Conservation (phyloP, 2,113 vertebrate genomes). For the Machaerirhynchus nigripectus region DNA sequence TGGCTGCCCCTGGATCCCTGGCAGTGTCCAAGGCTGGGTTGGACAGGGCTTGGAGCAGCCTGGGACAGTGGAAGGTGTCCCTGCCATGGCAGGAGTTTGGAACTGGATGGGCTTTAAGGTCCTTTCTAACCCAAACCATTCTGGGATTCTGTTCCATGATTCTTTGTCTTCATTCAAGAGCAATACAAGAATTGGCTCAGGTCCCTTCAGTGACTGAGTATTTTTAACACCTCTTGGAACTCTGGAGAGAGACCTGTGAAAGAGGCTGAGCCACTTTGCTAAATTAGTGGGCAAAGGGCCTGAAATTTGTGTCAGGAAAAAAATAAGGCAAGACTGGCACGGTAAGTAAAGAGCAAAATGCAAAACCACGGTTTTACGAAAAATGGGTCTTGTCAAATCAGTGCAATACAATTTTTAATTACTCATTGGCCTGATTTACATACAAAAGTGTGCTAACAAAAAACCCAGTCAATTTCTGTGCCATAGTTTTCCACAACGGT, state of each 20-base stretch:
- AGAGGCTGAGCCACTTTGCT: not conserved
- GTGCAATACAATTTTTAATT: not conserved
- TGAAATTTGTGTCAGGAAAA: not conserved
- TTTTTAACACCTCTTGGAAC: not conserved
- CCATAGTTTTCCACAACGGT: not conserved
- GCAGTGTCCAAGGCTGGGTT: accelerated
- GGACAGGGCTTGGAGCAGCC: accelerated
- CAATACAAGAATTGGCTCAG: not conserved
- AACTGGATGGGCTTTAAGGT: not conserved
- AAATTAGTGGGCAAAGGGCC: not conserved
- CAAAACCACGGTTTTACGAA: not conserved
- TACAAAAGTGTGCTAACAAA: not conserved
- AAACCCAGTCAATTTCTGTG: not conserved
- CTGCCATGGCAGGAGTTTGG: not conserved
- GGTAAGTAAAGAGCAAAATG: not conserved
- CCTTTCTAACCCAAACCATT: not conserved
- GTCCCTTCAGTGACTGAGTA: not conserved
- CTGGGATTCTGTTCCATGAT: not conserved
- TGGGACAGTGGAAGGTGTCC: accelerated
- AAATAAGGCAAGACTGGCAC: not conserved
- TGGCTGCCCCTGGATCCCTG: not conserved
- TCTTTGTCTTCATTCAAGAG: not conserved
- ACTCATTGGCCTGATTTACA: not conserved
- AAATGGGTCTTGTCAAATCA: not conserved
- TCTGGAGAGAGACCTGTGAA: not conserved